These are phyloP conservation scores for Nothura maculosa DNA, from an alignment of 2,797 vertebrate species.

Conservation along the genomic window DNA sequence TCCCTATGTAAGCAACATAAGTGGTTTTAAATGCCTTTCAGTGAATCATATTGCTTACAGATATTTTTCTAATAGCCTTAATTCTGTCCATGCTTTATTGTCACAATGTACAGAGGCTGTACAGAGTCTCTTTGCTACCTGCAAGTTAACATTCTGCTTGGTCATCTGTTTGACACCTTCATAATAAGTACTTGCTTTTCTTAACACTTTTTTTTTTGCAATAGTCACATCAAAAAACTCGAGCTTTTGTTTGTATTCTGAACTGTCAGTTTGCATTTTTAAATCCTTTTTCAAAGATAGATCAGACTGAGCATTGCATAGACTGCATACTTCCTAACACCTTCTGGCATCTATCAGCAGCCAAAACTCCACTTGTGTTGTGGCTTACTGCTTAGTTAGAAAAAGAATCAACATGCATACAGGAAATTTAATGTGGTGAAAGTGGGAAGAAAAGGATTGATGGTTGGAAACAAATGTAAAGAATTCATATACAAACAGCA, in stretches of 20 bases:
- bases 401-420: background rate
- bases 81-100: background rate
- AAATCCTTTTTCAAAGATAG: slow-evolving; percentile 12
- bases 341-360: slow-evolving; percentile 41
- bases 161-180: background rate
- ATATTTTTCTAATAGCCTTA: background rate
- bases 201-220: background rate
- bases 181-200: background rate
- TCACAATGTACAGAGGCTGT: background rate
- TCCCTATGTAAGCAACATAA: slow-evolving; percentile 22
- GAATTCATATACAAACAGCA: background rate
- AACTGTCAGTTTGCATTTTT: slow-evolving; percentile 35
- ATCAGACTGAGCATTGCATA: background rate
- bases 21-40: slow-evolving; percentile 28
- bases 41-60: slow-evolving; percentile 19
- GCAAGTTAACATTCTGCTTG: slow-evolving; percentile 9
- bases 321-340: slow-evolving; percentile 31
- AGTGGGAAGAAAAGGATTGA: background rate
- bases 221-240: background rate
- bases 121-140: background rate
- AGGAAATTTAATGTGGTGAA: slow-evolving; percentile 14
- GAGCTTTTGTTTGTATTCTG: slow-evolving; percentile 28
- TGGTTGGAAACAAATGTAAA: slow-evolving; percentile 27
- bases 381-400: slow-evolving; percentile 28
- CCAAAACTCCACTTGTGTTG: background rate